A percentile compares a stretch with the other conserved stretches of the same genome.
phyloP scores from a whole-genome alignment of 2,888 invertebrate genomes.

The Patella pellucida region DNA sequence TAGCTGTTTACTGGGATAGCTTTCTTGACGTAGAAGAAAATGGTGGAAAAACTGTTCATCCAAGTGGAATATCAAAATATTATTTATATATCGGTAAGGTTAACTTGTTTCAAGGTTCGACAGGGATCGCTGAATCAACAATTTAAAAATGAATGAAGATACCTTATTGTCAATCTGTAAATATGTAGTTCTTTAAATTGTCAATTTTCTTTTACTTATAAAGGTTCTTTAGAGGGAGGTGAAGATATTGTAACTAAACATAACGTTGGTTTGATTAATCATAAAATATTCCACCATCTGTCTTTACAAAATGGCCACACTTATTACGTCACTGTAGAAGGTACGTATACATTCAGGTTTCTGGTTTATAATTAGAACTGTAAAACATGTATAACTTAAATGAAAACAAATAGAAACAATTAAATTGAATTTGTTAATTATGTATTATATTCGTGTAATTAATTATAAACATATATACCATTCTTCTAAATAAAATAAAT shows the following conservation, averaged over 20 bases:
- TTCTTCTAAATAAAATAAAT: no score
- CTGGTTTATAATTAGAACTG: no score
- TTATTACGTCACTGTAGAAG: slow-evolving; percentile 46
- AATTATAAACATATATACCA: neutral
- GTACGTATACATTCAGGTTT: slow-evolving; percentile 25
- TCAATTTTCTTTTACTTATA: neutral
- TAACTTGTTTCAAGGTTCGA: neutral
- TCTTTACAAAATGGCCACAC: slow-evolving; percentile 43
- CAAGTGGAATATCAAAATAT: slow-evolving; percentile 19
- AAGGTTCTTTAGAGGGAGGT: slow-evolving; percentile 42
- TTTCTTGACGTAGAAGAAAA: slow-evolving; percentile 19
- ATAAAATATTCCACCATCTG: slow-evolving; percentile 40
- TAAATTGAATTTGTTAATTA: no score
- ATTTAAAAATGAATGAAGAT: no score
- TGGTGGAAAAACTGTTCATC: neutral
- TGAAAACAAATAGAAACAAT: no score
- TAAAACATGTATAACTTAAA: no score
- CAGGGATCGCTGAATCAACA: no score
- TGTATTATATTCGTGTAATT: neutral
- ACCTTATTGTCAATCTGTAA: no score
- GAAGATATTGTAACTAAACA: slow-evolving; percentile 40
- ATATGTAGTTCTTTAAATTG: neutral
- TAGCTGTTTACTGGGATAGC: slow-evolving; percentile 7
- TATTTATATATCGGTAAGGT: slow-evolving; percentile 14
- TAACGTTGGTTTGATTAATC: slow-evolving; percentile 46